Percentiles rank a stretch among this genome's conserved stretches.
phyloP scores from a whole-genome alignment of 2,797 vertebrate genomes.

The Avahi laniger region DNA sequence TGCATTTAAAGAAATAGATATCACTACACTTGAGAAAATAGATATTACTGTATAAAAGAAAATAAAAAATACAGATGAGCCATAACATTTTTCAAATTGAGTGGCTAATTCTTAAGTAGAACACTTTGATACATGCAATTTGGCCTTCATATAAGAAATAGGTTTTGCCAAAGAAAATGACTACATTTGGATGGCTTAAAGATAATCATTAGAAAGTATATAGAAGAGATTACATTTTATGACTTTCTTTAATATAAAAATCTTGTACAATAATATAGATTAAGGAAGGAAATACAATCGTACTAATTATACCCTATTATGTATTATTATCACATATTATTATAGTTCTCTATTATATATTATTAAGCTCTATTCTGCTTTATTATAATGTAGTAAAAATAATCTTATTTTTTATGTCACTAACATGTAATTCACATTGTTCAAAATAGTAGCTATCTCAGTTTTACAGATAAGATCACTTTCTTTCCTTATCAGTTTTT shows the following conservation, averaged over 20 bases:
- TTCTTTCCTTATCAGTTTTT: neutral
- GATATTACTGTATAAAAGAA: neutral
- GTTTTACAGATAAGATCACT: neutral
- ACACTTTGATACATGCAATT: neutral
- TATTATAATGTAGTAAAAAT: neutral
- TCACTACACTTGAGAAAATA: neutral
- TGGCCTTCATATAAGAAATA: neutral
- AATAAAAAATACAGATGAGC: neutral
- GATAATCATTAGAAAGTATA: neutral
- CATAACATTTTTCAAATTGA: neutral
- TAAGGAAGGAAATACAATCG: neutral
- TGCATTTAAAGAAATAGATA: neutral
- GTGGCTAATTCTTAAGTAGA: neutral
- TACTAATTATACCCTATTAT: neutral
- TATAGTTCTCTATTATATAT: neutral
- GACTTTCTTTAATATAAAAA: neutral
- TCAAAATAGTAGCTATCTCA: neutral
- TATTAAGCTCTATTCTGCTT: neutral
- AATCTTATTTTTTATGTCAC: neutral
- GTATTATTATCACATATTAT: neutral
- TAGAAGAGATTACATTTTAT: neutral
- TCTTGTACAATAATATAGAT: neutral
- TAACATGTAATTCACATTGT: neutral
- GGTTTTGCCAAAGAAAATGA: conserved; percentile 26
- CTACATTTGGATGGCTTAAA: neutral